phyloP scores from a whole-genome alignment of 2,888 invertebrate species.

The Pyrocoelia pectoralis region DNA sequence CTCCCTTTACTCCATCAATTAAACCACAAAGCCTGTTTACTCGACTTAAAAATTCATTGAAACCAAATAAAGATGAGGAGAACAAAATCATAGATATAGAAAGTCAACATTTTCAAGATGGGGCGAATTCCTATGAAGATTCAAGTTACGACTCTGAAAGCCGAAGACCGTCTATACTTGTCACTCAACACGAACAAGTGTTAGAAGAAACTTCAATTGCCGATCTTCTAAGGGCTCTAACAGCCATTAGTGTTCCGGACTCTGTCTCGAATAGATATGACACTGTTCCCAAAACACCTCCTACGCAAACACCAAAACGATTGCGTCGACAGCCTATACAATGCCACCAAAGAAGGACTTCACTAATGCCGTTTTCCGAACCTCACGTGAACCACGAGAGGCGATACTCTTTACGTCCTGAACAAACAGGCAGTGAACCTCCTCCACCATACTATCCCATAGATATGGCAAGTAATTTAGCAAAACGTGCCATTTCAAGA shows the following conservation, averaged over 20 bases:
- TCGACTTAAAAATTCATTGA: constrained; percentile 44
- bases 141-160: neutral
- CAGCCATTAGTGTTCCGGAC: constrained; percentile 65
- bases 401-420: constrained; percentile 51
- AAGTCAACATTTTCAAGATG: constrained; percentile 27
- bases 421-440: constrained; percentile 45
- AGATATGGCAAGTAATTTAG: constrained; percentile 48
- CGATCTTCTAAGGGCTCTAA: constrained; percentile 79
- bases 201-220: constrained; percentile 85
- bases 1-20: constrained; percentile 34
- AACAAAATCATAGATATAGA: constrained; percentile 29
- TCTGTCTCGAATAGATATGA: constrained; percentile 59
- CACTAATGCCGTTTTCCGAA: constrained; percentile 35
- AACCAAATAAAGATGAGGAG: constrained; percentile 36
- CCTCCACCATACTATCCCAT: constrained; percentile 57
- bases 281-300: constrained; percentile 62
- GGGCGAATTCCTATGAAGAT: constrained; percentile 2
- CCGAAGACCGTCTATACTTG: constrained; percentile 43
- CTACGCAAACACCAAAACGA: constrained; percentile 57
- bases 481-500: constrained; percentile 44
- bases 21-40: constrained; percentile 41
- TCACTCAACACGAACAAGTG: constrained; percentile 64
- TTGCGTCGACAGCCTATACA: neutral
- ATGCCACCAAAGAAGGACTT: constrained; percentile 32
- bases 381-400: constrained; percentile 35